A percentile compares a stretch with the other conserved stretches of the same genome.
Evolutionary conservation across 1,140 invertebrate species (phyloP).

Genomic region (Brachystomella parvula): DNA sequence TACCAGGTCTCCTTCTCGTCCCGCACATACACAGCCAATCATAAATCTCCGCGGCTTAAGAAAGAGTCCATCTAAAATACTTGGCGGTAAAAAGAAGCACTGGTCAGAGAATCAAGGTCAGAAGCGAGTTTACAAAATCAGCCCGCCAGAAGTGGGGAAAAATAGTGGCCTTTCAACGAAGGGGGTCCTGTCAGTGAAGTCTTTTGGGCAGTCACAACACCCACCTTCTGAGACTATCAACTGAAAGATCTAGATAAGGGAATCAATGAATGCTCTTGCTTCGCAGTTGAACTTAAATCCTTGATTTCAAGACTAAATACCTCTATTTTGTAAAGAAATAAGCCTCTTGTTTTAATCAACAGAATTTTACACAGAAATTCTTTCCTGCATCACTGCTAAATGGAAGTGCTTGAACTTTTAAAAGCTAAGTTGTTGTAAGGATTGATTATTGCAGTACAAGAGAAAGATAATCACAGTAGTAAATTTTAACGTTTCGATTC

Average conservation of each 20-base stretch:
- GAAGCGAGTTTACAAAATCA: not conserved
- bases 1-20: too few species aligned
- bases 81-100: too few species aligned
- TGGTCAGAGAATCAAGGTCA: too few species aligned
- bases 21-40: too few species aligned
- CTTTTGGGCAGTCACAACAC: not conserved
- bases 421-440: not conserved
- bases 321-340: conserved; percentile 6
- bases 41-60: too few species aligned
- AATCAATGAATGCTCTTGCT: too few species aligned
- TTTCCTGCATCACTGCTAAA: not conserved
- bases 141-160: not conserved
- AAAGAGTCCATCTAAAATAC: too few species aligned
- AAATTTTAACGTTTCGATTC: not conserved
- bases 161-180: not conserved
- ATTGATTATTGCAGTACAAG: conserved; percentile 8
- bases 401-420: not conserved
- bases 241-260: too few species aligned
- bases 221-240: too few species aligned
- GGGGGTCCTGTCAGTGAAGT: not conserved
- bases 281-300: too few species aligned
- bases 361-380: not conserved
- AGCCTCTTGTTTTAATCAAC: conserved; percentile 11
- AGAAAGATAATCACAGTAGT: conserved; percentile 4
- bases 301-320: too few species aligned